Percentiles rank a stretch among this genome's conserved stretches.
Evolutionary conservation across 2,888 invertebrate genomes (phyloP).

Genomic region (Notodonta dromedarius): DNA sequence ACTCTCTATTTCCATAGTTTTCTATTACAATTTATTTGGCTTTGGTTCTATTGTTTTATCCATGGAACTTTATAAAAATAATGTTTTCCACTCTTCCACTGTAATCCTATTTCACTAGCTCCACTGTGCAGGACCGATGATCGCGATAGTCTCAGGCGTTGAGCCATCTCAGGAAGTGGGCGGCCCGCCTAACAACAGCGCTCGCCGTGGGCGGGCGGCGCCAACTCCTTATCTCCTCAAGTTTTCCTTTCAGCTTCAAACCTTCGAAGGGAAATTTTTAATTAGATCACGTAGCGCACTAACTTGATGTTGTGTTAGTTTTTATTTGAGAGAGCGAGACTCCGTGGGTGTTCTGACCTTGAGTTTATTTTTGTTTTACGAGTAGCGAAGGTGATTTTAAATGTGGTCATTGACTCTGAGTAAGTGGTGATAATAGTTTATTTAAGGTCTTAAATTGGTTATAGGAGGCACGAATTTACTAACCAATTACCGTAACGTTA

Average conservation of each 20-base stretch:
- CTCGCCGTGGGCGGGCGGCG: slow-evolving; percentile 4
- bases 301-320: slow-evolving; percentile 9
- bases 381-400: background rate
- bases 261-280: slow-evolving; percentile 32
- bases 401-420: background rate
- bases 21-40: too few relatives aligned
- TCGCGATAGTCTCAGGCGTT: slow-evolving; percentile 3
- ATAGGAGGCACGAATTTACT: background rate
- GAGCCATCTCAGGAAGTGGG: slow-evolving; percentile 2
- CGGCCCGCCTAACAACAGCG: slow-evolving; percentile 4
- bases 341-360: background rate
- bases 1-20: too few relatives aligned
- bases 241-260: slow-evolving; percentile 41
- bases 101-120: background rate
- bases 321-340: background rate
- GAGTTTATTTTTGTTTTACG: background rate
- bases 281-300: slow-evolving; percentile 38
- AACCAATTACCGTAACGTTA: background rate
- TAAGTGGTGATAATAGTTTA: slow-evolving; percentile 18
- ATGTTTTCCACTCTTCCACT: background rate
- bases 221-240: slow-evolving; percentile 38
- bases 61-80: background rate
- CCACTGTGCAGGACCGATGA: slow-evolving; percentile 3
- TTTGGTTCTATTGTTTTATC: background rate
- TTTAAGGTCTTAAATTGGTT: slow-evolving; percentile 9